Base-by-base conservation (phyloP, 1,140 invertebrate genomes). In the Myzus persicae region DNA sequence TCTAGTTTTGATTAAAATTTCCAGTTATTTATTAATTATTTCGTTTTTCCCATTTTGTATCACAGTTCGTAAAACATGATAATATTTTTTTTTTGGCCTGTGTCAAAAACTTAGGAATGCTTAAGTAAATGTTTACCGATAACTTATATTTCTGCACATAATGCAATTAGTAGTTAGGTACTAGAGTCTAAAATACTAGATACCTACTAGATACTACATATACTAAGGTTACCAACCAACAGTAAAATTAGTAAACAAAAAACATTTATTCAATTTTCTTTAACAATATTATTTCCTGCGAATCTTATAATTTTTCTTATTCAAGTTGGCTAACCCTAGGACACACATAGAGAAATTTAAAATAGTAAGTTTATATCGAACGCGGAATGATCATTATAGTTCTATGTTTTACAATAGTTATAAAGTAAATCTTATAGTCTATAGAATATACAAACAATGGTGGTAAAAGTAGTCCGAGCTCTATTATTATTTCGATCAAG, bases 381-480 rank as follows among this genome's bases (percentile, higher is more conserved):
- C 18, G 8, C 11, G 31, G 59, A 67, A n/a, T 67, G 5, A 67
- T 67, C 31, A 67, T 67, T n/a, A 67, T 67, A 67, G 59, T 67
- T n/a, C 31, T 67, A 9, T 31, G 2, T 67, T n/a, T 67, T 67
- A 67, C 59, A 67, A 67, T 67, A 67, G 31, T n/a, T 67, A 67
- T 67, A n/a, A 67, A 5, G 59, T 31, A 67, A 31, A 67, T 67
- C 59, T n/a, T n/a, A 67, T 67, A 67, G 59, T 31, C 18, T n/a
- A 67, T 67, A 67, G 59, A 67, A 67, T 67, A 67, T 67, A 67
- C 59, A n/a, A 67, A 67, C 59, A 67, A 67, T 67, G 59, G 59
- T n/a, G 31, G 59, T 67, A 67, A 67, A 67, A 67, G 59, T 67
- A 67, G 59, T 67, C 59, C 59, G 26, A 67, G 59, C 59, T 67